phyloP scores from a whole-genome alignment of 2,888 invertebrate genomes.

The Epistrophe eligans region DNA sequence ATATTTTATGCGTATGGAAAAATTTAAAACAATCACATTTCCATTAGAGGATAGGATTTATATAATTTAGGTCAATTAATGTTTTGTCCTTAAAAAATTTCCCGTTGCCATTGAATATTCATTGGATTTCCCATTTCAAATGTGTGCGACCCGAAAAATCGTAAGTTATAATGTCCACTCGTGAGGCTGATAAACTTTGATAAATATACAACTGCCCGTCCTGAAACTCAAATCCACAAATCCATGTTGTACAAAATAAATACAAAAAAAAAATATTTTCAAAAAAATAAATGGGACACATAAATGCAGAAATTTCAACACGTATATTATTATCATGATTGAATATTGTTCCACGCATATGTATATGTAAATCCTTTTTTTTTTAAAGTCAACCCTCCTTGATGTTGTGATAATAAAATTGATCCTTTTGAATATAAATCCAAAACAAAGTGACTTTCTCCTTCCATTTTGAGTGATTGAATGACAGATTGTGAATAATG shows the following conservation, averaged over 20 bases:
- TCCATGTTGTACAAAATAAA: background rate
- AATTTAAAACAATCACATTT: background rate
- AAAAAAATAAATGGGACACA: conserved; percentile 14
- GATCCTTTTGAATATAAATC: conserved; percentile 9
- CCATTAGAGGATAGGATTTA: background rate
- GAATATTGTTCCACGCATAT: conserved; percentile 4
- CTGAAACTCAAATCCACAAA: background rate
- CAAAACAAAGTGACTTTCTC: conserved; percentile 9
- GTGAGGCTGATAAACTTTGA: conserved; percentile 25
- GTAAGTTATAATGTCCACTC: no score
- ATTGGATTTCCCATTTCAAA: conserved; percentile 57
- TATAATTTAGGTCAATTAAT: conserved; percentile 61
- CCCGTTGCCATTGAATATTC: conserved; percentile 64
- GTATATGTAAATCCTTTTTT: background rate
- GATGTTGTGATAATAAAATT: conserved; percentile 3
- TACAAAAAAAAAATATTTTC: conserved; percentile 2
- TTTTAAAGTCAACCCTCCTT: conserved; percentile 8
- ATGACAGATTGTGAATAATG: conserved; percentile 53
- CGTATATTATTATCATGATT: background rate
- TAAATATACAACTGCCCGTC: conserved; percentile 17
- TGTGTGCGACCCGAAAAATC: conserved; percentile 46
- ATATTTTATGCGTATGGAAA: background rate
- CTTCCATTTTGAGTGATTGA: conserved; percentile 43
- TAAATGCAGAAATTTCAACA: conserved; percentile 30
- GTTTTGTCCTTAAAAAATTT: conserved; percentile 34